Evolutionary conservation across 2,113 vertebrate species (phyloP).

Genomic region (Scophthalmus maximus): DNA sequence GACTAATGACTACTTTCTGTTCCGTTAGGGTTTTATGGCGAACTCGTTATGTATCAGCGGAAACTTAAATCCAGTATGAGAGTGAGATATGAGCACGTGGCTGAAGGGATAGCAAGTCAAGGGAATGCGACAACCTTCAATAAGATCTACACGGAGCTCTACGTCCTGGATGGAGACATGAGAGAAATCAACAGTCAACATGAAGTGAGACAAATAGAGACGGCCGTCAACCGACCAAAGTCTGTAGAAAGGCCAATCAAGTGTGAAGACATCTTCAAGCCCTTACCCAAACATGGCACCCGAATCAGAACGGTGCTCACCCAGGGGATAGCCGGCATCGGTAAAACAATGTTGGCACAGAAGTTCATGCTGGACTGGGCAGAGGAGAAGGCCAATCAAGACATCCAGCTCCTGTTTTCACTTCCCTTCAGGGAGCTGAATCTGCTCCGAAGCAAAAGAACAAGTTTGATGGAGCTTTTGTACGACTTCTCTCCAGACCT

Average conservation of each 20-base stretch:
- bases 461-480: slow-evolving; percentile 31
- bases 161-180: slow-evolving; percentile 32
- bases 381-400: slow-evolving; percentile 14
- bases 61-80: background rate
- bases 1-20: background rate
- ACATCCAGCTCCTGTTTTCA: slow-evolving; percentile 33
- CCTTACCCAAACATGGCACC: background rate
- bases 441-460: background rate
- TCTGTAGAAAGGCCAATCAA: background rate
- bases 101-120: background rate
- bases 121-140: background rate
- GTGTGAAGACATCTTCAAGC: slow-evolving; percentile 18
- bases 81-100: background rate
- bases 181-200: slow-evolving; percentile 22
- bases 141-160: slow-evolving; percentile 38
- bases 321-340: slow-evolving; percentile 34
- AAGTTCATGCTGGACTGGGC: slow-evolving; percentile 45
- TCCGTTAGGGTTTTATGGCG: slow-evolving; percentile 12
- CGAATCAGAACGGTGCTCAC: slow-evolving; percentile 28
- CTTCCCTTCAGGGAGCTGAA: slow-evolving; percentile 46
- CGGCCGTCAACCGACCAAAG: background rate
- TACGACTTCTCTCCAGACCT: background rate
- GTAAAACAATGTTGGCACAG: slow-evolving; percentile 30
- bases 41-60: background rate
- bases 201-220: slow-evolving; percentile 41